phyloP scores from a whole-genome alignment of 2,888 invertebrate genomes.

The Torymus texanus region DNA sequence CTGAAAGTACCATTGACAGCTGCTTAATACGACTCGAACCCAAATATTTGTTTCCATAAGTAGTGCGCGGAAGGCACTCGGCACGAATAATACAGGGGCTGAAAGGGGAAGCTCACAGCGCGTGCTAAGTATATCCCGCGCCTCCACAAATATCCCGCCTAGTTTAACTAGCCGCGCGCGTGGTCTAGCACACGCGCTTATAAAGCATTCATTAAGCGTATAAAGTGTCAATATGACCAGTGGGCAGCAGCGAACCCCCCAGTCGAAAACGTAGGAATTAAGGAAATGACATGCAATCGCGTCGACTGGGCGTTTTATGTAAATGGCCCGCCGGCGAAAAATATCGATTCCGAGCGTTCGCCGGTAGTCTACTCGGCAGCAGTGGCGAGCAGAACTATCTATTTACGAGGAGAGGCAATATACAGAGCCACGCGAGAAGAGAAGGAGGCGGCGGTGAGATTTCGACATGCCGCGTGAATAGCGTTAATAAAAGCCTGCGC shows the following conservation, averaged over 20 bases:
- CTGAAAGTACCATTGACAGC: conserved; percentile 1
- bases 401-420: not conserved
- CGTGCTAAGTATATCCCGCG: too few relatives aligned
- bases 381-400: not conserved
- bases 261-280: conserved; percentile 33
- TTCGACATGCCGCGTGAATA: conserved; percentile 19
- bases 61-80: not conserved
- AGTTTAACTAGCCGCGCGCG: too few relatives aligned
- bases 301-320: conserved; percentile 28
- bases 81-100: not conserved
- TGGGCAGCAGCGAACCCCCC: not conserved
- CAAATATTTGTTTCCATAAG: conserved; percentile 22
- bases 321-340: conserved; percentile 24
- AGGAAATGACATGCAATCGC: conserved; percentile 54
- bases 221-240: conserved; percentile 5
- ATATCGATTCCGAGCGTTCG: conserved; percentile 30
- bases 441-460: not conserved
- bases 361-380: not conserved
- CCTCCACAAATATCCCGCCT: too few relatives aligned
- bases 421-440: not conserved
- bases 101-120: not conserved
- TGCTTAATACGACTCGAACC: not conserved
- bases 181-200: too few relatives aligned
- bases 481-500: conserved; percentile 56
- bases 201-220: not conserved